Evolutionary conservation across 1,140 invertebrate genomes (phyloP).

Genomic region (Rhynchophorus ferrugineus): DNA sequence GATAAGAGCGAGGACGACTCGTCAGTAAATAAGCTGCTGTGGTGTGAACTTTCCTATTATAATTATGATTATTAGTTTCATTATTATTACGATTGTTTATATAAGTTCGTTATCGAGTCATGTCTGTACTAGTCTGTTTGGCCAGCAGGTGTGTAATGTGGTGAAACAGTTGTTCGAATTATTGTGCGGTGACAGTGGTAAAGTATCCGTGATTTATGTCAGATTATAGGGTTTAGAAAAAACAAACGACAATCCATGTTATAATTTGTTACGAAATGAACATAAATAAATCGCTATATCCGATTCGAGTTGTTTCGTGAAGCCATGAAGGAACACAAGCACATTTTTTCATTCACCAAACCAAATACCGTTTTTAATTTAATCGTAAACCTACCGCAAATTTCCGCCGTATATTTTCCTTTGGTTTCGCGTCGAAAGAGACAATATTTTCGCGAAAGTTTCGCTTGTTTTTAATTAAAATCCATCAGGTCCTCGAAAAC

Average conservation of each 20-base stretch:
- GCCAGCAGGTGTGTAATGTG: slow-evolving; percentile 25
- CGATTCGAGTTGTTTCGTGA: too few species aligned
- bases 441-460: too few species aligned
- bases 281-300: too few species aligned
- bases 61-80: too few species aligned
- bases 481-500: too few species aligned
- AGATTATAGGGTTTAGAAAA: not conserved
- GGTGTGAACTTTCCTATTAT: slow-evolving; percentile 22
- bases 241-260: not conserved
- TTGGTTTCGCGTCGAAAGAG: too few species aligned
- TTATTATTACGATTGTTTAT: slow-evolving; percentile 10
- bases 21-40: slow-evolving; percentile 15
- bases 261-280: not conserved
- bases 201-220: slow-evolving; percentile 15
- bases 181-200: slow-evolving; percentile 6
- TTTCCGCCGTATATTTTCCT: too few species aligned
- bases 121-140: slow-evolving; percentile 35
- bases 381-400: too few species aligned
- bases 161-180: slow-evolving; percentile 7
- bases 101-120: slow-evolving; percentile 23
- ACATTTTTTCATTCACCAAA: too few species aligned
- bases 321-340: too few species aligned
- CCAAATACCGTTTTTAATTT: too few species aligned
- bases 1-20: slow-evolving; percentile 4
- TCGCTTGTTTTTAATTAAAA: too few species aligned